Evolutionary conservation across 2,113 vertebrate species (phyloP), one percentile per base, ranked within the genome.

Genomic region (Mesitornis unicolor): DNA sequence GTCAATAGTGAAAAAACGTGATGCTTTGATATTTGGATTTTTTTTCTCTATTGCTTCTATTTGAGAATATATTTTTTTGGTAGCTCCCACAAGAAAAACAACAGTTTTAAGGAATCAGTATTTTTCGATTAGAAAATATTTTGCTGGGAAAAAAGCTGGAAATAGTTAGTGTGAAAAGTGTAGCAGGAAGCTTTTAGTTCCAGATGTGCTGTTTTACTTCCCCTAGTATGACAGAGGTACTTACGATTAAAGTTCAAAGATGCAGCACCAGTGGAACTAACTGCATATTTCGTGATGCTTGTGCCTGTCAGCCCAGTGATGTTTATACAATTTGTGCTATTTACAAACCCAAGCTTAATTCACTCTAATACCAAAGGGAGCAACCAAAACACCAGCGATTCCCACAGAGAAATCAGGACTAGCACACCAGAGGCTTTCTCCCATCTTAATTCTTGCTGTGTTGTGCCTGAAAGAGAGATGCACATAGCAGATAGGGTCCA

Each of bases 201-300:
- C 75, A 94, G 84, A 93, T 89, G 54, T 94, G 81, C 31, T 91
- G 29, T 50, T 90, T 47, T 87, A 26, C 31, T 83, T 87, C 42
- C 63, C 61, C 68, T 88, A 71, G 28, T 69, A 87, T 25, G 75
- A 74, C 75, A 87, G 74, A 87, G 40, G 70, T 74, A 57, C 59
- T 80, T 84, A 81, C n/a, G 92, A 92, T 70, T 78, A 40, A 85
- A 90, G 70, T 59, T 92, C 71, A 90, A 86, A 96, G 84, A 85
- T 63, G 78, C 70, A 61, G 67, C 0, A 0, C 13, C 0, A 0
- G 42, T 94, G 71, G 86, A 91, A 90, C 75, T 87, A 94, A 89
- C 85, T 53, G 45, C 36, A 3, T 67, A 78, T 83, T 94, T 95
- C 92, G 87, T 80, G 68, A 88, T 0, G 12, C 77, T 80, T n/a